phyloP scores from a whole-genome alignment of 2,113 vertebrate species.

The Dolichallabes microphthalmus region DNA sequence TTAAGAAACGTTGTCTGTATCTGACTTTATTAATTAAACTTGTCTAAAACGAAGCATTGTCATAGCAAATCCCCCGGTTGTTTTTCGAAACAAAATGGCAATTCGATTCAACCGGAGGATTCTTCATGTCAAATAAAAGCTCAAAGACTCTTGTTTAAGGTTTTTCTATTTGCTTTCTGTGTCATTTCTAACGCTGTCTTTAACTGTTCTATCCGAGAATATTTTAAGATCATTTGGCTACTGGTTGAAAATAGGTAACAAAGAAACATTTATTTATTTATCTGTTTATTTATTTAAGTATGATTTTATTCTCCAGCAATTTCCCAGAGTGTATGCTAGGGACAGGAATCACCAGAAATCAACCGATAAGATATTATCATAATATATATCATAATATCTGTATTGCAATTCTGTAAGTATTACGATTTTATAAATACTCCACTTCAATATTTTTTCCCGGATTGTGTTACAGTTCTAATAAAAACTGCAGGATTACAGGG shows the following conservation, averaged over 20 bases:
- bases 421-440: no score
- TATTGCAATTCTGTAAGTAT: no score
- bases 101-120: background rate
- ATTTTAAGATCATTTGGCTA: background rate
- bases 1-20: slow-evolving; percentile 9
- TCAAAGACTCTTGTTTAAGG: background rate
- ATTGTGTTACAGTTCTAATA: no score
- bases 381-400: no score
- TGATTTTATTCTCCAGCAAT: background rate
- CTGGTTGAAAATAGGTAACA: background rate
- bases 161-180: slow-evolving; percentile 15
- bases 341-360: no score
- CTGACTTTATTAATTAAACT: slow-evolving; percentile 1
- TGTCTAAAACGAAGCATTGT: background rate
- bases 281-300: background rate
- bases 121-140: background rate
- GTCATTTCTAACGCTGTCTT: slow-evolving; percentile 16
- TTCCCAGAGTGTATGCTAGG: background rate
- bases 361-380: no score
- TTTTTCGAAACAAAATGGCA: background rate
- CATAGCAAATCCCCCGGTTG: background rate
- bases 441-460: no score
- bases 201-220: background rate
- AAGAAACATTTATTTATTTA: background rate
- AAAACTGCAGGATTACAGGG: no score